These are phyloP conservation scores for Ceyx margarethae DNA, from an alignment of 2,113 vertebrate species.

Conservation along the genomic window DNA sequence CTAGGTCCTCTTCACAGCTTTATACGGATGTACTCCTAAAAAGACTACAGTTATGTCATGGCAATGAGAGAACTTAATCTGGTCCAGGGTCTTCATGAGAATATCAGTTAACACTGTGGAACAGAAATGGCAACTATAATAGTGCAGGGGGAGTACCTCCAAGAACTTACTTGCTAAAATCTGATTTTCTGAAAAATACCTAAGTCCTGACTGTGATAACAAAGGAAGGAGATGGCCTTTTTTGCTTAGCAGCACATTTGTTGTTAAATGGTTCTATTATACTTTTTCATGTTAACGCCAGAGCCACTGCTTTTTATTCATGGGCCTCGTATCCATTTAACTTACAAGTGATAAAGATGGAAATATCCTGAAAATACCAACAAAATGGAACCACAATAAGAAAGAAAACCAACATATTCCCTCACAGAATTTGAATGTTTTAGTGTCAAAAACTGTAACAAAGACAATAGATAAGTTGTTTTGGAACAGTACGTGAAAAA, in stretches of 20 bases:
- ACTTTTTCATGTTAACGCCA: not conserved
- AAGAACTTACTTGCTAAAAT: not conserved
- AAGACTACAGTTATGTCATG: not conserved
- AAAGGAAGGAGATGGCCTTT: not conserved
- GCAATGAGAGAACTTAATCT: not conserved
- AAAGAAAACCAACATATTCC: not conserved
- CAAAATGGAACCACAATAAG: not conserved
- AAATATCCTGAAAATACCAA: not conserved
- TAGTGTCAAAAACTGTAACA: not conserved
- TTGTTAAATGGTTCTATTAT: not conserved
- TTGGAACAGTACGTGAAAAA: not conserved
- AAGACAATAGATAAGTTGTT: not conserved
- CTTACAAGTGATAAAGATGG: not conserved
- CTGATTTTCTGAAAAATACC: not conserved
- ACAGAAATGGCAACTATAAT: not conserved
- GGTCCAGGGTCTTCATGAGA: not conserved
- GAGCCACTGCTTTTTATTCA: not conserved
- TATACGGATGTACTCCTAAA: not conserved
- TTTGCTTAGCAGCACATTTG: not conserved
- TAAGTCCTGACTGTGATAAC: not conserved
- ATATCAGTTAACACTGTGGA: not conserved
- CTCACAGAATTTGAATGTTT: not conserved
- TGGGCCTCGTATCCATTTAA: not conserved
- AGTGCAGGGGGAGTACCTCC: not conserved
- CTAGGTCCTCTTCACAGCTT: not conserved